Evolutionary conservation across 2,113 vertebrate species (phyloP), one percentile per base, ranked within the genome.

Genomic region (Calyptomena viridis): DNA sequence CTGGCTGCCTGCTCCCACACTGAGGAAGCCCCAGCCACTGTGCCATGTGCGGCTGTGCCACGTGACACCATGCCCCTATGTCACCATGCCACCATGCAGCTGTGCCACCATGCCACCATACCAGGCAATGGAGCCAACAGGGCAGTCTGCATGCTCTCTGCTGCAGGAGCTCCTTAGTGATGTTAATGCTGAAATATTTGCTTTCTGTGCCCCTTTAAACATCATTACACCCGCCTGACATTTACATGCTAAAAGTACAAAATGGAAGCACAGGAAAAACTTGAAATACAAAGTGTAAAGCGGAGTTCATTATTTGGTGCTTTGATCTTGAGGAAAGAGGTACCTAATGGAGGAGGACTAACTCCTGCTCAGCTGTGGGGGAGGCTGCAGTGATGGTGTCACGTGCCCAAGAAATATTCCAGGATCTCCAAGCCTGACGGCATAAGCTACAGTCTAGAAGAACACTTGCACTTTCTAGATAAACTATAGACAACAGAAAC

Each of bases 181-280:
- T 74, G 83, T 46, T 75, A 91, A 74, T 31, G 63, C 58, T 62
- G 67, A 68, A 95, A 84, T 90, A 42, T 21, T 84, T 91, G 68
- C 89, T 91, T 44, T 1, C 0, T 0, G 0, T 40, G 80, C 49
- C 74, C 72, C 78, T 91, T 93, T 84, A 83, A 91, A 95, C 79
- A 52, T 76, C 23, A 30, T 69, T 79, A 68, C 84, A 93, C 95
- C 94, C 95, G 95, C 94, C 49, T 84, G 64, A 86, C 86, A 73
- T 47, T 73, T 92, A 37, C 60, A 22, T 94, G 96, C 95, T 95
- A 96, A 93, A 96, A 67, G 42, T 28, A 53, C 74, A 89, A 79
- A 81, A 80, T 76, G 49, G 60, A 60, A 91, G 40, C 64, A 80
- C 90, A 74, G 90, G 95, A 94, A 82, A 93, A 95, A 85, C 87